These are phyloP conservation scores for Drosophila willistoni DNA, from an alignment of 1,140 invertebrate species.

Conservation along the genomic window DNA sequence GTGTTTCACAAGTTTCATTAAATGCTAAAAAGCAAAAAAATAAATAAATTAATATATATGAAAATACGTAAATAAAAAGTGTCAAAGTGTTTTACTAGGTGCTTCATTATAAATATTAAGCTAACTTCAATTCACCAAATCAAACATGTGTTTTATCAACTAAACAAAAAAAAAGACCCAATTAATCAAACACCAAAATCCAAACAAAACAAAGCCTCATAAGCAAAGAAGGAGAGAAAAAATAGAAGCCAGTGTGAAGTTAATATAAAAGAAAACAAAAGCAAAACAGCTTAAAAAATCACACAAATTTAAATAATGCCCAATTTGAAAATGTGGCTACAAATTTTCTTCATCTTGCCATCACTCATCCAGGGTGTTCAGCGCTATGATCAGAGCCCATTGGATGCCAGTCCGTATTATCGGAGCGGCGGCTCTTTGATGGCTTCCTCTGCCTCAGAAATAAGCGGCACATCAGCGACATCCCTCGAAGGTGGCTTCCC, in stretches of 20 bases:
- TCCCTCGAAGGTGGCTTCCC: constrained; percentile 56
- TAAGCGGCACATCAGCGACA: constrained; percentile 48
- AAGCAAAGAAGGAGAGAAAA: constrained; percentile 2
- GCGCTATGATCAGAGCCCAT: constrained; percentile 64
- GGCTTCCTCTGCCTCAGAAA: constrained; percentile 49
- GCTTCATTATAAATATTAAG: not conserved
- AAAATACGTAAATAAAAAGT: not conserved
- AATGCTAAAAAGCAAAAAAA: not conserved
- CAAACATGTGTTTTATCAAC: constrained; percentile 6
- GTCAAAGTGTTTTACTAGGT: not conserved
- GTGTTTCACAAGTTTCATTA: not conserved
- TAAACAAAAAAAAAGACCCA: not conserved
- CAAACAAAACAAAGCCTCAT: constrained; percentile 4
- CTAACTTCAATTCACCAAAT: not conserved
- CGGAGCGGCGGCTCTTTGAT: constrained; percentile 57
- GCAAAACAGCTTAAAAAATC: no score
- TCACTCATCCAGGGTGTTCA: constrained; percentile 46
- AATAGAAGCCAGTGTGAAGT: not conserved
- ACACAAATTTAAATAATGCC: constrained; percentile 4
- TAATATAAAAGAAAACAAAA: not conserved
- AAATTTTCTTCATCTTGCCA: constrained; percentile 46
- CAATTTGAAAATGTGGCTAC: constrained; percentile 48
- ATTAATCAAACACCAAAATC: not conserved
- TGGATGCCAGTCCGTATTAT: constrained; percentile 72
- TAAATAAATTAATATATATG: not conserved